Evolutionary conservation across 1,140 invertebrate genomes (phyloP).

Genomic region (Drosophila subobscura): DNA sequence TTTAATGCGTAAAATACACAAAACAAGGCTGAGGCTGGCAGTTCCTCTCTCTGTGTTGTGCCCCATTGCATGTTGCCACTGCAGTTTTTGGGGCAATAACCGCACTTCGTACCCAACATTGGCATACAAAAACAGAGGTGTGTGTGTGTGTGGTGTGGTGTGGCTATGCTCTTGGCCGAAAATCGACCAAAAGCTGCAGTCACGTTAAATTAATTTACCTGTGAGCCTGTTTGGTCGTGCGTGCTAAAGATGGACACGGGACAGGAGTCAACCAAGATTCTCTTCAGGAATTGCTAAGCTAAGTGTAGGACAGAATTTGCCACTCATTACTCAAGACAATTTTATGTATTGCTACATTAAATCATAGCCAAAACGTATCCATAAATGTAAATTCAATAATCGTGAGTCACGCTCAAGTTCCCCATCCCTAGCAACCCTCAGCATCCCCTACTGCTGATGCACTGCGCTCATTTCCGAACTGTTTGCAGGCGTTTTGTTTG

Average conservation of each 20-base stretch:
- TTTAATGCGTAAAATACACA: slow-evolving; percentile 78
- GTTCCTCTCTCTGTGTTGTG: too few species aligned
- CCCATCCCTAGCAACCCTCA: slow-evolving; percentile 17
- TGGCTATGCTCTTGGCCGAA: slow-evolving; percentile 60
- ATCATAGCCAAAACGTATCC: too few species aligned
- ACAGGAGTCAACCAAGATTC: background rate
- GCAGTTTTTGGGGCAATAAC: slow-evolving; percentile 72
- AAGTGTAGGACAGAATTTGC: too few species aligned
- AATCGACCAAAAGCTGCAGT: slow-evolving; percentile 78
- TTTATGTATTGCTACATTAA: too few species aligned
- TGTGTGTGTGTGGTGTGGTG: background rate
- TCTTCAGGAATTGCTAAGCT: too few species aligned
- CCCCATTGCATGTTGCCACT: slow-evolving; percentile 41
- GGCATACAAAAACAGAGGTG: slow-evolving; percentile 40
- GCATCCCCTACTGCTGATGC: slow-evolving; percentile 3
- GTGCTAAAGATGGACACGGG: slow-evolving; percentile 25
- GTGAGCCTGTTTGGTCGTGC: slow-evolving; percentile 26
- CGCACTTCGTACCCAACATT: slow-evolving; percentile 69
- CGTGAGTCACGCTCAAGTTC: background rate
- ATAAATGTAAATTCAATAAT: too few species aligned
- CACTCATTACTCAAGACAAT: too few species aligned
- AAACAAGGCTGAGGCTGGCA: slow-evolving; percentile 19
- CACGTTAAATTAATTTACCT: slow-evolving; percentile 81
- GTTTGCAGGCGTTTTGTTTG: slow-evolving; percentile 72
- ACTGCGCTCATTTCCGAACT: slow-evolving; percentile 66